Evolutionary conservation across 2,113 vertebrate species (phyloP), one percentile per base, ranked within the genome.

Genomic region (Zosterops japonicus): DNA sequence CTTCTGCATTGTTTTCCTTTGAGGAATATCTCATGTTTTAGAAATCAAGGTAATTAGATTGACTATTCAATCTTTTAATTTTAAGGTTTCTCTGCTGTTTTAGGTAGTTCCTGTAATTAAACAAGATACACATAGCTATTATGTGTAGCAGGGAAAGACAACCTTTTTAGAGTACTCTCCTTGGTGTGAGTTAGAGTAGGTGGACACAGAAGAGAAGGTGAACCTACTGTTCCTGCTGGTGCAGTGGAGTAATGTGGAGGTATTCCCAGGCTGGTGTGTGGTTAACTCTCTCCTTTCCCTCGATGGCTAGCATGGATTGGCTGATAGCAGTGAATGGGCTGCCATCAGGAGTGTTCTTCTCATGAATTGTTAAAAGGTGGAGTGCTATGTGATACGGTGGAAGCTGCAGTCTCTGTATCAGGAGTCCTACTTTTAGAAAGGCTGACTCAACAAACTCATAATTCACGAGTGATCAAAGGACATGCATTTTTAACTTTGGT

Each of bases 351-450:
- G 42, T 0, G 0, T 71, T 78, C 31, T 29, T 76, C 65, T 92
- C 77, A 39, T 82, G 77, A 95, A 93, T 76, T 91, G 90, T 95
- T 96, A 95, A 93, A 92, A 86, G 74, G 33, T 65, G 81, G 78
- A 67, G 42, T 0, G 36, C 21, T 59, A 93, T 78, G 61, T 42
- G 71, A 96, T 95, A 81, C 0, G 0, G 56, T 75, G 42, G 56
- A n/a, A 83, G 89, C 80, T 81, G 90, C 89, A 88, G 46, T 21
- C 68, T 75, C 74, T 88, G 68, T 88, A 15, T 70, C 81, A 83
- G 89, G 87, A 92, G 64, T 14, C 82, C 96, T 96, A 57, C 94
- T 97, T 97, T 96, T 96, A 97, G 96, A 97, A 97, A 89, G 72
- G 92, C 95, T 95, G 95, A 97, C 68, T 96, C 94, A 93, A 90